Base-by-base conservation (phyloP, 2,888 invertebrate genomes). In the Desoria tigrina region DNA sequence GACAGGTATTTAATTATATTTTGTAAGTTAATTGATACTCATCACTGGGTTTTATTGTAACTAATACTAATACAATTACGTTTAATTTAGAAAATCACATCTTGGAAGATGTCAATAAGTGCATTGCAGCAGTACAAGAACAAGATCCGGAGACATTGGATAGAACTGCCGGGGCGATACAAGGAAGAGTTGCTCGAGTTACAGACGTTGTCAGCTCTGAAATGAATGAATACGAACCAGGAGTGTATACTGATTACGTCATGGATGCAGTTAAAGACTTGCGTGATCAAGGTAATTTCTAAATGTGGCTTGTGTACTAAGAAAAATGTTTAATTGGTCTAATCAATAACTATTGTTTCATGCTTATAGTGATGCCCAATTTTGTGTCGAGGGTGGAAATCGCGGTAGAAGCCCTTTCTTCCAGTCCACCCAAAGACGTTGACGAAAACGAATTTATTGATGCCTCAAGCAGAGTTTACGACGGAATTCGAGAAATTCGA, bases 371-470 rank as follows among this genome's bases (percentile, higher is more conserved):
- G 66, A 95, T 98, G 92, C 93, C 94, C 0, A 95, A 97, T 80
- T 99, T 98, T 83, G 95, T 94, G 9, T 91, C 93, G 77, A 87
- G 94, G 68, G 95, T 97, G 37, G 93, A 94, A 81, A 88, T 92
- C 24, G 96, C 96, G 0, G 95, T 97, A 2, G 90, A 92, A 61
- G 92, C 93, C 0, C 84, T 97, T 37, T 90, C 90, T 42, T 87
- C 88, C 63, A 90, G 88, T 78, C 87, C 88, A 6, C 84, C 87
- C 1, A 88, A 90, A 81, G 93, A 94, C 68, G 88, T 95, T 0
- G 95, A 97, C 80, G 95, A 97, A 81, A 97, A 98, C 82, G 97
- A 97, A 82, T 98, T 99, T 80, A 96, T 98, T 75, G 96, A 98
- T 81, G 97, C 98, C 0, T 95, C 96, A 1, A 85, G 95, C 53